Conservation (phyloP, 2,797 vertebrate species). For the Diceros bicornis region DNA sequence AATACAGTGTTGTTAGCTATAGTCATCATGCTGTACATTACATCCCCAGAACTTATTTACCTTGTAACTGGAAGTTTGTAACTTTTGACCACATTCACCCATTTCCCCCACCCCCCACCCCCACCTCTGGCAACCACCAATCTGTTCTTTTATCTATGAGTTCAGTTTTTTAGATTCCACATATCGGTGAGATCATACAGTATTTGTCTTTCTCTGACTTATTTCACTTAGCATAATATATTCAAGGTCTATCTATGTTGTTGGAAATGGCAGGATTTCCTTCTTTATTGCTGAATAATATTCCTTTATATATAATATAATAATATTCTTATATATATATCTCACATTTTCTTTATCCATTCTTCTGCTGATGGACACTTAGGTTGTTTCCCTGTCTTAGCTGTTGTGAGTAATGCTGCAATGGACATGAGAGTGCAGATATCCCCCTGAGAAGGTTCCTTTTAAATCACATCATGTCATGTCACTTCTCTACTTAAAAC, state of each 20-base stretch:
- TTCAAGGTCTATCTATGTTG: not conserved
- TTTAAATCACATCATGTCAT: not conserved
- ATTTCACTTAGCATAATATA: not conserved
- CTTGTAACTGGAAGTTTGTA: not conserved
- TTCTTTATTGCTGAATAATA: not conserved
- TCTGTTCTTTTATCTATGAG: not conserved
- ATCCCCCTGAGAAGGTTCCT: not conserved
- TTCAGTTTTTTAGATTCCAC: not conserved
- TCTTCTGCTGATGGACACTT: too few relatives aligned
- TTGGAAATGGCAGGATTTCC: not conserved
- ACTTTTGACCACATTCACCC: not conserved
- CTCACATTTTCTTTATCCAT: not conserved
- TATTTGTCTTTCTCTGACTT: not conserved
- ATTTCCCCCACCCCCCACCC: not conserved
- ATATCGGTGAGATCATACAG: not conserved
- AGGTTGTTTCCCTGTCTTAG: not conserved
- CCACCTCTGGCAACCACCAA: not conserved
- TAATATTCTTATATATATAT: too few relatives aligned
- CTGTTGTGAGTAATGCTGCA: not conserved
- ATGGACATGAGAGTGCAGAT: not conserved
- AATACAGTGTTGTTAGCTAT: too few relatives aligned
- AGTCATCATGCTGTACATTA: not conserved
- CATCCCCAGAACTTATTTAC: not conserved
- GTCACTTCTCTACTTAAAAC: not conserved
- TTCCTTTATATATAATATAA: too few relatives aligned